Evolutionary conservation across 2,888 invertebrate species (phyloP).

Genomic region (Colostygia pectinataria): DNA sequence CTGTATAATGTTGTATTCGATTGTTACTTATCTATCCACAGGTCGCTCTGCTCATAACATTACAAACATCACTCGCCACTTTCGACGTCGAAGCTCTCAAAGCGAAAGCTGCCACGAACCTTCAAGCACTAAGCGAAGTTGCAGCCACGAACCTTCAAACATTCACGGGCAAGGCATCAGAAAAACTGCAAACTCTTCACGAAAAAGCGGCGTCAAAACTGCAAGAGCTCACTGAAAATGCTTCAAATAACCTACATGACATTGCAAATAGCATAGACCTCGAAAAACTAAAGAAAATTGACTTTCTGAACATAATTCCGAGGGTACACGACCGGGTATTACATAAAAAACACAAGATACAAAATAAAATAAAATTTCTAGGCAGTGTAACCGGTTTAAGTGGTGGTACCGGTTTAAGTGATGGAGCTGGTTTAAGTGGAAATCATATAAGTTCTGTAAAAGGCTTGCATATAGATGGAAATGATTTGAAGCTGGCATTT

Average conservation of each 20-base stretch:
- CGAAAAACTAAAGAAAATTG: constrained; percentile 51
- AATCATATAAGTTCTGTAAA: constrained; percentile 32
- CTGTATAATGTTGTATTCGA: no score
- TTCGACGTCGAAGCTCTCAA: constrained; percentile 56
- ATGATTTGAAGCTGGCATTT: constrained; percentile 38
- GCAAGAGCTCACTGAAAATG: constrained; percentile 44
- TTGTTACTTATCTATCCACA: constrained; percentile 39
- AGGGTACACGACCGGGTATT: constrained; percentile 39
- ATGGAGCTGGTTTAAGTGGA: no score
- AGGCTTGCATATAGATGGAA: constrained; percentile 27
- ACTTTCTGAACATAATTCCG: constrained; percentile 51
- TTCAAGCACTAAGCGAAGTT: constrained; percentile 40
- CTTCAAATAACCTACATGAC: constrained; percentile 29
- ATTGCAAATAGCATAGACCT: constrained; percentile 44
- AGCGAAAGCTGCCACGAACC: constrained; percentile 49
- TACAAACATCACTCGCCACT: constrained; percentile 53
- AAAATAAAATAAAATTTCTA: constrained; percentile 27
- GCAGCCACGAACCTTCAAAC: constrained; percentile 48
- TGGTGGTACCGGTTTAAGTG: no score
- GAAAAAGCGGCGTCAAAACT: constrained; percentile 40
- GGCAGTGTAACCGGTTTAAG: not conserved
- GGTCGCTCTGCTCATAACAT: constrained; percentile 52
- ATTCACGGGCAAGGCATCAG: constrained; percentile 43
- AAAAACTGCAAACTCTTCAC: constrained; percentile 39
- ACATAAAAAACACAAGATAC: constrained; percentile 22